Conservation (phyloP, 2,888 invertebrate genomes). For the Plemyria rubiginata region DNA sequence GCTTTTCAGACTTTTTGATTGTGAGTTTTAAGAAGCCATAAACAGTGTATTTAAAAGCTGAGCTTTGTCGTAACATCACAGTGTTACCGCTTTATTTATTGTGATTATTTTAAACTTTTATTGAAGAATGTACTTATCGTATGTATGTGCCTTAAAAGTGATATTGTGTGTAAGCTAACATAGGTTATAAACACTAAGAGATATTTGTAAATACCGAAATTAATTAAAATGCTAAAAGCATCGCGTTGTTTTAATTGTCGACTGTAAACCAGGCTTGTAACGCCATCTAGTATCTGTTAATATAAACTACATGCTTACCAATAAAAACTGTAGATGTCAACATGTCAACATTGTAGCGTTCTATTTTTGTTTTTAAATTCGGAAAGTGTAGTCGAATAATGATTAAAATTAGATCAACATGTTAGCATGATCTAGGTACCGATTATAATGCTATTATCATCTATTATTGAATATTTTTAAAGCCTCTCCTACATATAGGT, state of each 20-base stretch:
- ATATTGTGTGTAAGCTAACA: conserved; percentile 56
- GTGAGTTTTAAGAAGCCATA: conserved; percentile 35
- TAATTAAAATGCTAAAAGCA: conserved; percentile 32
- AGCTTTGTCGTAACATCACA: conserved; percentile 35
- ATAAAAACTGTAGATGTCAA: conserved; percentile 10
- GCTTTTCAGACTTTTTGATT: conserved; percentile 37
- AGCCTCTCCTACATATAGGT: no score
- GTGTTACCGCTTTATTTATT: conserved; percentile 70
- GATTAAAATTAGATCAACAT: no score
- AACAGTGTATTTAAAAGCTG: conserved; percentile 29
- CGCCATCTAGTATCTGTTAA: conserved; percentile 19
- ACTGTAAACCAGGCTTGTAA: not conserved
- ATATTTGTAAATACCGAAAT: conserved; percentile 52
- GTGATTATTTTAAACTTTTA: conserved; percentile 48
- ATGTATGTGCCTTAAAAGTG: conserved; percentile 61
- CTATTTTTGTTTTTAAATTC: conserved; percentile 1
- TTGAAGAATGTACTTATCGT: conserved; percentile 55
- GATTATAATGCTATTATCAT: no score
- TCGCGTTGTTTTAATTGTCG: conserved; percentile 16
- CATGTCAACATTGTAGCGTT: conserved; percentile 12
- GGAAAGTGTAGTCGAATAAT: not conserved
- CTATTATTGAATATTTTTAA: no score
- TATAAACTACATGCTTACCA: conserved; percentile 6
- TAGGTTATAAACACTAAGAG: conserved; percentile 39
- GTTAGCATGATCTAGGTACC: no score